A percentile compares a stretch with the other conserved stretches of the same genome.
These are phyloP conservation scores for Dendrocincla fuliginosa DNA, from an alignment of 2,797 vertebrate genomes.

Conservation along the genomic window DNA sequence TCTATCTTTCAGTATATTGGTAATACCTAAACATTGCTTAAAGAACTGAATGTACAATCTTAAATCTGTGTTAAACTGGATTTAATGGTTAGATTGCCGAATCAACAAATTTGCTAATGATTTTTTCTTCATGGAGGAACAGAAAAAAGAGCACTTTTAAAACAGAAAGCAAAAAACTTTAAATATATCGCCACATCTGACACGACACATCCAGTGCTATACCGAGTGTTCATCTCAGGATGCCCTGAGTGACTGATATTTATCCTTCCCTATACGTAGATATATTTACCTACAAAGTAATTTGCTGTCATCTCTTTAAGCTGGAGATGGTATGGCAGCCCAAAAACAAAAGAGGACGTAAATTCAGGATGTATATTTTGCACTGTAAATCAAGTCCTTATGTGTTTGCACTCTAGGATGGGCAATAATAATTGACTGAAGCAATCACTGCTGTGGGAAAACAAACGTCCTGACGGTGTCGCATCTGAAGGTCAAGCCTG, in stretches of 20 bases:
- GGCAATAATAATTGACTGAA: slow-evolving; percentile 64
- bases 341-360: neutral
- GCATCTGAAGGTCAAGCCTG: slow-evolving; percentile 55
- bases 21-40: slow-evolving; percentile 69
- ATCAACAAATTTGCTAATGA: slow-evolving; percentile 3
- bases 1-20: slow-evolving; percentile 77
- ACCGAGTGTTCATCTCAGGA: neutral
- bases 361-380: slow-evolving; percentile 46
- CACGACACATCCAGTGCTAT: neutral
- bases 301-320: neutral
- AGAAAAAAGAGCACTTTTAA: neutral
- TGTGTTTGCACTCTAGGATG: slow-evolving; percentile 40
- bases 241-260: neutral
- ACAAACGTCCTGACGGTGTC: slow-evolving; percentile 13
- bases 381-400: slow-evolving; percentile 58
- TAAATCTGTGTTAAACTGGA: slow-evolving; percentile 8
- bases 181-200: neutral
- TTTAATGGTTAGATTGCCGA: neutral
- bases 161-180: neutral
- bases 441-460: slow-evolving; percentile 66
- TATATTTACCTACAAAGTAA: neutral
- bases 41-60: slow-evolving; percentile 38
- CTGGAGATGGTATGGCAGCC: neutral
- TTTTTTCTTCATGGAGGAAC: neutral
- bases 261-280: neutral